A percentile compares a stretch with the other conserved stretches of the same genome.
phyloP scores from a whole-genome alignment of 2,113 vertebrate species.

The Pelmatolapia mariae region DNA sequence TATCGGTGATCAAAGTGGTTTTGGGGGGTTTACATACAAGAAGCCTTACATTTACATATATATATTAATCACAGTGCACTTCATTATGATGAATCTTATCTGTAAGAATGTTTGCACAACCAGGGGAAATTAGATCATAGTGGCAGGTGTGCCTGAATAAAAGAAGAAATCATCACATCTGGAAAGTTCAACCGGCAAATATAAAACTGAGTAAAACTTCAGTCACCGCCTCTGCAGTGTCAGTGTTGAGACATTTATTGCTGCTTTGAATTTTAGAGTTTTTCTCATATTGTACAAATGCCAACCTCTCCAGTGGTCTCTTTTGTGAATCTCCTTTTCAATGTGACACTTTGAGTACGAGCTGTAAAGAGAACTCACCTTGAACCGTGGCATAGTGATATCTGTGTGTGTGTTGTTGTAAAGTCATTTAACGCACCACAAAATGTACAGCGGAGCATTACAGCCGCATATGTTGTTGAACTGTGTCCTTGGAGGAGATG shows the following conservation, averaged over 20 bases:
- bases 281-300: background rate
- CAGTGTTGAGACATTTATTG: background rate
- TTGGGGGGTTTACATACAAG: background rate
- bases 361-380: background rate
- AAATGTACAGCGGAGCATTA: background rate
- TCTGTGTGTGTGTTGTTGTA: conserved; percentile 5
- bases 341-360: conserved; percentile 5
- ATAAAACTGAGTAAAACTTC: background rate
- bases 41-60: background rate
- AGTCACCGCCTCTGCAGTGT: background rate
- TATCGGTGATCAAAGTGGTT: background rate
- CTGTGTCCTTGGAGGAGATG: background rate
- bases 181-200: background rate
- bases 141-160: background rate
- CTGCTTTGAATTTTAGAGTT: background rate
- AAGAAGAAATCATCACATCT: background rate
- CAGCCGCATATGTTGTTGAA: background rate
- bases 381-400: background rate
- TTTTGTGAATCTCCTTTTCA: conserved; percentile 1
- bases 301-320: background rate
- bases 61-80: background rate
- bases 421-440: background rate
- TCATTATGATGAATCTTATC: background rate
- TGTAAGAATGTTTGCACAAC: background rate
- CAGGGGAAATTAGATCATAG: background rate